phyloP scores from a whole-genome alignment of 2,888 invertebrate species.

The Nomada ruficornis region DNA sequence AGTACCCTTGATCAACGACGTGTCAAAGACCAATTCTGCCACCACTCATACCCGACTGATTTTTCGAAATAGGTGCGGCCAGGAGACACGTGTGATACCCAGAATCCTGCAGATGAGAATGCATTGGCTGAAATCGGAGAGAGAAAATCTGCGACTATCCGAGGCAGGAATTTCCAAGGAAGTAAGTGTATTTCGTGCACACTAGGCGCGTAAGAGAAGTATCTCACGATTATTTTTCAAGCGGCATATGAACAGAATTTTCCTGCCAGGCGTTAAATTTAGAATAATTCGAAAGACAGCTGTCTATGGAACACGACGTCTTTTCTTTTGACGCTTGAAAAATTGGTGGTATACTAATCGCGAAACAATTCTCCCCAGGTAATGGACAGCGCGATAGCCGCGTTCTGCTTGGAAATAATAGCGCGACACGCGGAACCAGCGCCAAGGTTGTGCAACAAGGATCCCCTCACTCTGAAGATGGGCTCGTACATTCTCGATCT shows the following conservation, averaged over 20 bases:
- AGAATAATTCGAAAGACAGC: neutral
- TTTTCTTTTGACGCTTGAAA: neutral
- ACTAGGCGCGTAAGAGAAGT: too few relatives aligned
- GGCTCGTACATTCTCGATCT: slow-evolving; percentile 96
- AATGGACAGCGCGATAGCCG: slow-evolving; percentile 97
- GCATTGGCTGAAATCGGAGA: slow-evolving; percentile 97
- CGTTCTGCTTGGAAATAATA: slow-evolving; percentile 98
- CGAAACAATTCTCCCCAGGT: slow-evolving; percentile 84
- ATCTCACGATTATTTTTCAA: too few relatives aligned
- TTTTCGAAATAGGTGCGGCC: slow-evolving; percentile 91
- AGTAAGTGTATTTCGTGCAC: slow-evolving; percentile 82
- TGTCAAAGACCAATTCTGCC: slow-evolving; percentile 5
- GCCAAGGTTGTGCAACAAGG: slow-evolving; percentile 98
- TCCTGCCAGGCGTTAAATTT: neutral
- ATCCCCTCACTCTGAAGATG: slow-evolving; percentile 98
- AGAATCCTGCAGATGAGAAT: slow-evolving; percentile 97
- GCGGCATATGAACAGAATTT: neutral
- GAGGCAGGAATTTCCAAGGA: slow-evolving; percentile 97
- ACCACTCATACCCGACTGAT: slow-evolving; percentile 3
- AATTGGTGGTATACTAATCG: neutral
- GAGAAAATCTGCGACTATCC: slow-evolving; percentile 94
- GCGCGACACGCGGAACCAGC: slow-evolving; percentile 98
- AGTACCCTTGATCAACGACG: slow-evolving; percentile 10
- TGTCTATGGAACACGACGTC: neutral
- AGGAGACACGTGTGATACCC: slow-evolving; percentile 98